Conservation (phyloP, 2,113 vertebrate genomes). For the Taxidea taxus region DNA sequence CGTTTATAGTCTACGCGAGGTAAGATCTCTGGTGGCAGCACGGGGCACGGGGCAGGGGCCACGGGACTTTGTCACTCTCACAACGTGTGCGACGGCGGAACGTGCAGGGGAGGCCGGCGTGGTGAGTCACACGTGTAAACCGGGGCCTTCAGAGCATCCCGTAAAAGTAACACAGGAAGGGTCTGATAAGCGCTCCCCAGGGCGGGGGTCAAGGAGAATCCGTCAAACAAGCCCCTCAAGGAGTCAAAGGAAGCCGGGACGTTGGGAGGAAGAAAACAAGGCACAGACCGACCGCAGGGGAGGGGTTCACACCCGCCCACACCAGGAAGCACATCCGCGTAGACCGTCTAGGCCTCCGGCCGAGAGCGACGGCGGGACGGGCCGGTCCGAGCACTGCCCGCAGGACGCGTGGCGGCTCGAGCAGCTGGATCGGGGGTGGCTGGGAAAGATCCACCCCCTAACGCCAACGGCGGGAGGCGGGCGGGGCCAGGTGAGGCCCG, state of each 20-base stretch:
- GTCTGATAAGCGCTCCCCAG: not conserved
- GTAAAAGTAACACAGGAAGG: not conserved
- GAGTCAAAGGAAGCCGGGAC: not conserved
- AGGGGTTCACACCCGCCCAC: not conserved
- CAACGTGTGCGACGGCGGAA: rapidly evolving
- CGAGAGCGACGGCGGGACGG: not conserved
- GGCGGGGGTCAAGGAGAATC: not conserved
- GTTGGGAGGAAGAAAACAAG: not conserved
- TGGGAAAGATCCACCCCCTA: not conserved
- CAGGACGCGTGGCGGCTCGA: not conserved
- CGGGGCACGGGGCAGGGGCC: too few species aligned
- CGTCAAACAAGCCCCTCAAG: not conserved
- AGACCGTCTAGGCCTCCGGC: not conserved
- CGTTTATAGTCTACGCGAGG: not conserved
- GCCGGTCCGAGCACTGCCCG: not conserved
- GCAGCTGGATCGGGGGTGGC: not conserved
- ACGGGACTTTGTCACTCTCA: rapidly evolving
- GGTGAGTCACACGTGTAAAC: not conserved
- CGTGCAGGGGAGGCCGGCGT: not conserved
- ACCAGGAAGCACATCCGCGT: not conserved
- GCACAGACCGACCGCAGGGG: not conserved
- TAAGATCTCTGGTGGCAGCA: not conserved
- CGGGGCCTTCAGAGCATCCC: not conserved
- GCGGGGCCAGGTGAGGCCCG: rapidly evolving
- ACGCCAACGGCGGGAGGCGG: rapidly evolving